These are phyloP conservation scores for Ophraella communa DNA, from an alignment of 2,888 invertebrate genomes.

Conservation along the genomic window DNA sequence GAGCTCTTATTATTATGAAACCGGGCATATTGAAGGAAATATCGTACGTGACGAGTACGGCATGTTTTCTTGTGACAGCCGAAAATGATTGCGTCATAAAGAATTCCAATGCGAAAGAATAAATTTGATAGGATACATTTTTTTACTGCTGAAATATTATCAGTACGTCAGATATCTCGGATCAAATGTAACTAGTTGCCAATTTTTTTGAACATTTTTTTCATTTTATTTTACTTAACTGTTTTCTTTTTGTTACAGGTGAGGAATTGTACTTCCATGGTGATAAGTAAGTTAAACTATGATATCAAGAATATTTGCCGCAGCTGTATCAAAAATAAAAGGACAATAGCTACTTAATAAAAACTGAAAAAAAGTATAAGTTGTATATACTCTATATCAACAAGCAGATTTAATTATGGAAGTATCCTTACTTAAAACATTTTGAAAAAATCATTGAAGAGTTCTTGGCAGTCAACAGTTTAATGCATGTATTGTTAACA, in stretches of 20 bases:
- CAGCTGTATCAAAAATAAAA: too few relatives aligned
- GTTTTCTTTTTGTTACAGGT: conserved; percentile 13
- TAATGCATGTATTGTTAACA: too few relatives aligned
- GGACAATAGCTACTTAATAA: too few relatives aligned
- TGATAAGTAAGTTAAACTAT: too few relatives aligned
- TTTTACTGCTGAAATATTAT: too few relatives aligned
- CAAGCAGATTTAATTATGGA: too few relatives aligned
- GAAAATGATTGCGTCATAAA: conserved; percentile 22
- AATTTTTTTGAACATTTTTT: neutral
- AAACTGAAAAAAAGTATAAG: too few relatives aligned
- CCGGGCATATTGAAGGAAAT: conserved; percentile 18
- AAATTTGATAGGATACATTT: conserved; percentile 15
- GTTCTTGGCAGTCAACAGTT: too few relatives aligned
- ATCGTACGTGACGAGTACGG: conserved; percentile 14
- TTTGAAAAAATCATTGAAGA: too few relatives aligned
- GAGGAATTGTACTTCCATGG: neutral
- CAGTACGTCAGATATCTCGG: neutral
- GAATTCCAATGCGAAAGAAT: conserved; percentile 14
- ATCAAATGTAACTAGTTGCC: neutral
- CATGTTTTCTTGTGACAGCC: conserved; percentile 16
- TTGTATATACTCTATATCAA: too few relatives aligned
- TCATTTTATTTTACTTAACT: neutral
- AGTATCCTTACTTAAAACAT: too few relatives aligned
- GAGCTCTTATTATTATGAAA: conserved; percentile 24
- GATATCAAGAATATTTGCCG: too few relatives aligned